A percentile compares a stretch with the other conserved stretches of the same genome.
Evolutionary conservation across 1,140 invertebrate species (phyloP).

Genomic region (Theocolax elegans): DNA sequence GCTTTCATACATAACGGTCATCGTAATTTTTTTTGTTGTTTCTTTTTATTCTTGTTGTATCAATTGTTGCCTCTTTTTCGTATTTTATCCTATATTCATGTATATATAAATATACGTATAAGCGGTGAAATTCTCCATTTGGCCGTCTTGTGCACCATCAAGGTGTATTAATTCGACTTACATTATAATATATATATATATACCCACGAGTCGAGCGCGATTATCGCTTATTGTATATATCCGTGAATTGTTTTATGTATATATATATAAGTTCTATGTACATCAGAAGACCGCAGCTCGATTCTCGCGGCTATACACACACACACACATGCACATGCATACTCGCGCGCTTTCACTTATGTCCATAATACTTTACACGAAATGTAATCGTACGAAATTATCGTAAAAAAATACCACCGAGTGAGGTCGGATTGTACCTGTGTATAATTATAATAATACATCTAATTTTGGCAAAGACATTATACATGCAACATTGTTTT

Average conservation of each 20-base stretch:
- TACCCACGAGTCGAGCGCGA: not conserved
- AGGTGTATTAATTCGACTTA: conserved; percentile 7
- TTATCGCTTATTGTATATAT: not conserved
- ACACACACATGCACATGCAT: too few species aligned
- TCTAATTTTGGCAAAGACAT: conserved; percentile 16
- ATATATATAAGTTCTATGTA: conserved; percentile 11
- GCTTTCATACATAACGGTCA: conserved; percentile 32
- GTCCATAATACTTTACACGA: conserved; percentile 10
- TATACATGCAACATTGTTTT: not conserved
- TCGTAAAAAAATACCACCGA: conserved; percentile 28
- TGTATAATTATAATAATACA: not conserved
- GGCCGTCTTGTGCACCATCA: conserved; percentile 13
- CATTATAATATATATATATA: too few species aligned
- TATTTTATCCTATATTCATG: too few species aligned
- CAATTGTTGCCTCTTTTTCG: not conserved
- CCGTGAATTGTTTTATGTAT: too few species aligned
- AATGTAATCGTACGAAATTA: not conserved
- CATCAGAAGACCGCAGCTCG: conserved; percentile 9
- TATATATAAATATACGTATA: too few species aligned
- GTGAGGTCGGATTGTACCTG: not conserved
- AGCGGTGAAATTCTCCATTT: not conserved
- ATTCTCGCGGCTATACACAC: conserved; percentile 18
- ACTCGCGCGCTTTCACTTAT: conserved; percentile 8
- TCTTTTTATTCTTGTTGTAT: not conserved
- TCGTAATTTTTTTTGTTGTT: not conserved